Evolutionary conservation across 2,888 invertebrate genomes (phyloP).

Genomic region (Patella depressa): DNA sequence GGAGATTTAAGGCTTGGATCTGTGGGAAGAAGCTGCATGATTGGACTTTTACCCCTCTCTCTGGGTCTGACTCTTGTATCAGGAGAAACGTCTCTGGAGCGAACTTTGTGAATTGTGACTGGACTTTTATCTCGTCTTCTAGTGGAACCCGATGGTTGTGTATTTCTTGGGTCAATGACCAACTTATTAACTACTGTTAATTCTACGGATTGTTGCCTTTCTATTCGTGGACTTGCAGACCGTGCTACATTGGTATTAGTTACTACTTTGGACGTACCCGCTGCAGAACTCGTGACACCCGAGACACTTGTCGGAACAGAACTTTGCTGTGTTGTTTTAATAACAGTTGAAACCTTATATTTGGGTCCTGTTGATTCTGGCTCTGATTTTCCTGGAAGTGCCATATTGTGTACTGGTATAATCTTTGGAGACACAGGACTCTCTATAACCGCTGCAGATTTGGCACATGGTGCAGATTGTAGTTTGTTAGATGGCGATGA

Average conservation of each 20-base stretch:
- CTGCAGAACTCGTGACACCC: background rate
- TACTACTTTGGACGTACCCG: background rate
- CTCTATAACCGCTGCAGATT: background rate
- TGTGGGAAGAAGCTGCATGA: conserved; percentile 7
- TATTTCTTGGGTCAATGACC: background rate
- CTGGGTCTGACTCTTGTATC: background rate
- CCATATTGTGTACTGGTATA: background rate
- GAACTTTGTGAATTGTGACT: background rate
- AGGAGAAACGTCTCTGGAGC: background rate
- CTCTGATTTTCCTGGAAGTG: background rate
- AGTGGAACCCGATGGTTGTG: background rate
- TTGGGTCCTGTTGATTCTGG: background rate
- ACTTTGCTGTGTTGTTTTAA: conserved; percentile 1
- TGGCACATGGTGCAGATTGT: no score
- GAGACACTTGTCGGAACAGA: background rate
- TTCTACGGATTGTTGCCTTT: background rate
- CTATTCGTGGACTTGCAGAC: background rate
- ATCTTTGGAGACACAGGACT: background rate
- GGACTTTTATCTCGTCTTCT: conserved; percentile 3
- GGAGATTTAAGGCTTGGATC: background rate
- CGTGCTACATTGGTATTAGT: background rate
- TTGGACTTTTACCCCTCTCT: conserved; percentile 1
- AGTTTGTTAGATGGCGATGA: no score
- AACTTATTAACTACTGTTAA: background rate
- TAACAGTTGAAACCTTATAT: background rate